Evolutionary conservation across 2,113 vertebrate genomes (phyloP).

Genomic region (Stictonetta naevosa): DNA sequence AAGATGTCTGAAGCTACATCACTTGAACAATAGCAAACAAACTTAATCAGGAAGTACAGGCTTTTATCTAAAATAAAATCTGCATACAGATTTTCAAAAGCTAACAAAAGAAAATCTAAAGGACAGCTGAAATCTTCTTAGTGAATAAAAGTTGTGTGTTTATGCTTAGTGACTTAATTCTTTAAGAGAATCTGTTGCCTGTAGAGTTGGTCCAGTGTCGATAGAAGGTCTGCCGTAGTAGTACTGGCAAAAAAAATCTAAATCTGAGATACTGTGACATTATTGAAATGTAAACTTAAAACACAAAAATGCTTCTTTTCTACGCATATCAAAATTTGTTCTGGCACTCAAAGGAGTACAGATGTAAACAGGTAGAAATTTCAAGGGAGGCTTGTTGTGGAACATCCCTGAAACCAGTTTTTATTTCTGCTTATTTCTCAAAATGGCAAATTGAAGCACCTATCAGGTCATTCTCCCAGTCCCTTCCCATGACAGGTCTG

Average conservation of each 20-base stretch:
- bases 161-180: background rate
- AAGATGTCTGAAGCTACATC: background rate
- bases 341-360: background rate
- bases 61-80: background rate
- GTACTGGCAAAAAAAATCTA: background rate
- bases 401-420: background rate
- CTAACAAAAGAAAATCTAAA: background rate
- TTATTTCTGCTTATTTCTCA: background rate
- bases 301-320: background rate
- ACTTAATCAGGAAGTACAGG: background rate
- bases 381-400: background rate
- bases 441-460: background rate
- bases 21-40: background rate
- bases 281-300: background rate
- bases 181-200: background rate
- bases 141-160: background rate
- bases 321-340: background rate
- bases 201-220: background rate
- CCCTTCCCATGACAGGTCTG: background rate
- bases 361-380: background rate
- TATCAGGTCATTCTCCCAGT: background rate
- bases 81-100: background rate
- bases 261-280: background rate
- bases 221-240: background rate
- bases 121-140: background rate